Conservation (phyloP, 2,113 vertebrate species). For the Platichthys stellatus region DNA sequence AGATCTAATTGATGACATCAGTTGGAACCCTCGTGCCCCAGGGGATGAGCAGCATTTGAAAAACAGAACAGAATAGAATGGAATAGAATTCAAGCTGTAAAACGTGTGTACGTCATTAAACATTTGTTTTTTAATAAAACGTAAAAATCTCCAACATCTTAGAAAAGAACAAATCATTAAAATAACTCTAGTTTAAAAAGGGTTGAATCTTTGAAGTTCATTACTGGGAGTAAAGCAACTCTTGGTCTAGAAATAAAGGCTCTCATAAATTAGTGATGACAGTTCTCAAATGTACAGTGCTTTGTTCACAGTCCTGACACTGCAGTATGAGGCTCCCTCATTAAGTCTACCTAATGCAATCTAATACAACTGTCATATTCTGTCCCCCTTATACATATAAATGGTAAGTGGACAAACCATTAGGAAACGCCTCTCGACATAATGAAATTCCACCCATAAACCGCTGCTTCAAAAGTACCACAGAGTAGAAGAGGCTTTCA, state of each 20-base stretch:
- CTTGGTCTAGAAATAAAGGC: constrained; percentile 3
- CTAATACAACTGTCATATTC: constrained; percentile 6
- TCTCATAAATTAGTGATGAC: constrained; percentile 10
- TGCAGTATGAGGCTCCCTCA: background rate
- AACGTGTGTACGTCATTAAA: constrained; percentile 9
- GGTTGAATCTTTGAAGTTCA: constrained; percentile 14
- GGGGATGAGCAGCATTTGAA: background rate
- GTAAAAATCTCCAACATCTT: background rate
- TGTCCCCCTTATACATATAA: background rate
- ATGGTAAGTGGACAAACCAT: background rate
- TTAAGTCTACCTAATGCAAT: constrained; percentile 4
- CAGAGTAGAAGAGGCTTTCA: background rate
- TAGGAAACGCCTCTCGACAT: background rate
- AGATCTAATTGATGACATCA: constrained; percentile 59
- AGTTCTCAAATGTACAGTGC: constrained; percentile 5
- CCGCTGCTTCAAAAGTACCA: background rate
- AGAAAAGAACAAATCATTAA: background rate
- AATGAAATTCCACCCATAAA: background rate
- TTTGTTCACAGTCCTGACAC: constrained; percentile 16
- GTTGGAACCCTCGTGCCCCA: constrained; percentile 5
- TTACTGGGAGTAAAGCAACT: constrained; percentile 8
- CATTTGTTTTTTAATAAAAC: background rate
- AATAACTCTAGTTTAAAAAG: background rate
- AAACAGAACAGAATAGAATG: background rate
- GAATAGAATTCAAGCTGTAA: background rate